Base-by-base conservation (phyloP, 1,140 invertebrate genomes). In the Nebria ingens region DNA sequence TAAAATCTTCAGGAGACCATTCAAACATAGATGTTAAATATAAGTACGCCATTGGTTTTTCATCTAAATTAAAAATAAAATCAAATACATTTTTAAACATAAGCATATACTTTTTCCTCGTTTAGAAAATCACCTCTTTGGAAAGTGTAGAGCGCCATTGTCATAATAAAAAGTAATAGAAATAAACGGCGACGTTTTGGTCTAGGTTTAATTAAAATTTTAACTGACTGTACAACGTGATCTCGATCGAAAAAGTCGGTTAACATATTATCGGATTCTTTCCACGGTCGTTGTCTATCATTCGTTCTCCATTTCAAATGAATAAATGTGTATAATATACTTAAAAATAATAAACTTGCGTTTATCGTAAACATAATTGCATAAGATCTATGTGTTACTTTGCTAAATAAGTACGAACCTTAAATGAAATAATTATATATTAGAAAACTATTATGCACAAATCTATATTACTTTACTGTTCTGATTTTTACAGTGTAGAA, bases 71-170 rank as follows among this genome's bases (percentile, higher is more conserved):
- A 53, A 57, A 21, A 51, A 13, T 4, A 29, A 42, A 56, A 56
- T 29, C 2, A 53, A 34, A 17, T 11, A 21, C 21, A 20, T 51
- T 51, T 21, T 12, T 17, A 6, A 6, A 6, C 40, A 45, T 13
- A 21, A 0, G 9, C 15, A 25, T 11, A 56, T 3, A n/a, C 13
- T 19, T 13, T 19, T 56, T 53, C 0, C 11, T 21, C 25, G 12
- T n/a, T 19, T 34, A 9, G 25, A 34, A 34, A 34, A 6, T 34
- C 25, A 78, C 76, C 76, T 65, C 86, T 76, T 70, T 89, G 86
- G 59, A 89, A 88, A 40, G 84, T 85, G 62, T 89, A 89, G 11
- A 87, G 71, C 1, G 76, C 77, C 84, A 88, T 87, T 2, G 80
- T 76, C 6, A 83, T 58, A 1, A 89, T 71, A 1, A 87, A 61